Conservation (phyloP, 2,797 vertebrate species). For the Cyclopterus lumpus region DNA sequence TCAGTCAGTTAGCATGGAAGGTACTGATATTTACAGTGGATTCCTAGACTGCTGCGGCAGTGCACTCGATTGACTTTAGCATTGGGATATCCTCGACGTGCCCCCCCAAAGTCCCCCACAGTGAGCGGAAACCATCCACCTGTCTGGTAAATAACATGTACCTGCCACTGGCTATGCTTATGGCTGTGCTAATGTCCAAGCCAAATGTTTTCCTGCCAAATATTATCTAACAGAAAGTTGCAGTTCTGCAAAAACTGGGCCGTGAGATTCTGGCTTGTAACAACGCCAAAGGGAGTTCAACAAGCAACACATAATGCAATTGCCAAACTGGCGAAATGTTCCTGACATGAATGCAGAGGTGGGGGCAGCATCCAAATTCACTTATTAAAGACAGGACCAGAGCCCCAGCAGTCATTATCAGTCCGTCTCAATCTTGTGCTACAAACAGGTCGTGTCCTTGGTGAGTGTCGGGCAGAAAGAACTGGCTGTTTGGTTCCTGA, state of each 20-base stretch:
- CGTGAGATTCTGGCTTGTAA: slow-evolving; percentile 24
- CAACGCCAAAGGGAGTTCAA: slow-evolving; percentile 43
- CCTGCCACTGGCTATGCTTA: not conserved
- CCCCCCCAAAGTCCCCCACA: not conserved
- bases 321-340: slow-evolving; percentile 50
- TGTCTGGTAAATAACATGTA: not conserved
- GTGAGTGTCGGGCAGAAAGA: slow-evolving; percentile 1
- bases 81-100: too few relatives aligned
- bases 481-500: not conserved
- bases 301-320: slow-evolving; percentile 51
- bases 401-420: slow-evolving; percentile 64
- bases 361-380: slow-evolving; percentile 47
- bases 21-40: too few relatives aligned
- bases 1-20: too few relatives aligned
- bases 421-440: slow-evolving; percentile 40
- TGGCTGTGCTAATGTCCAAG: not conserved
- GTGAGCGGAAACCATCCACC: not conserved
- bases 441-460: slow-evolving; percentile 53
- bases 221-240: not conserved
- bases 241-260: not conserved
- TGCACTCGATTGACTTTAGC: too few relatives aligned
- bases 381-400: slow-evolving; percentile 58
- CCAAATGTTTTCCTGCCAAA: not conserved
- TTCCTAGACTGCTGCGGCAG: too few relatives aligned
- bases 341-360: slow-evolving; percentile 50